Percentiles rank a stretch among this genome's conserved stretches.
phyloP scores from a whole-genome alignment of 2,113 vertebrate species.

The Siphamia tubifer region DNA sequence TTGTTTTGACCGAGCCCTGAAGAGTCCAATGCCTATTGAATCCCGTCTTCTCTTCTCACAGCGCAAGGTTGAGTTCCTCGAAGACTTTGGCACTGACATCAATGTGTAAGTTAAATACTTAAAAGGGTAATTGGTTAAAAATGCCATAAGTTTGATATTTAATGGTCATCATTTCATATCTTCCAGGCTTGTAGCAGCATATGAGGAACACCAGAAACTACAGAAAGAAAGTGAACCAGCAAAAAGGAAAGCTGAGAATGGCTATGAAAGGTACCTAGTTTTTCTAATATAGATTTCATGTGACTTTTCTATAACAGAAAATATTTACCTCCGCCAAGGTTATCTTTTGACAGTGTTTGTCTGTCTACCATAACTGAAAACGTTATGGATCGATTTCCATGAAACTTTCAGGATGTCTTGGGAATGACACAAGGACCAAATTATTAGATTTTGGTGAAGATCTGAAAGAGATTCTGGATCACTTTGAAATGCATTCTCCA shows the following conservation, averaged over 20 bases:
- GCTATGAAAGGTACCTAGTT: conserved; percentile 77
- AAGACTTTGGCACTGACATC: conserved; percentile 97
- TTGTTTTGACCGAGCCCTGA: conserved; percentile 91
- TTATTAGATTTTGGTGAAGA: no score
- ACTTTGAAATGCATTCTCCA: no score
- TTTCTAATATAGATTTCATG: no score
- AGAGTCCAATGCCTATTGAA: conserved; percentile 86
- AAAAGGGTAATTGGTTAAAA: neutral
- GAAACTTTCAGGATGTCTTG: no score
- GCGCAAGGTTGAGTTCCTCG: conserved; percentile 96
- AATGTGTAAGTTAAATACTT: conserved; percentile 84
- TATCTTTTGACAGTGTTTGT: no score
- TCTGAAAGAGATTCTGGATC: no score
- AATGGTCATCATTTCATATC: neutral
- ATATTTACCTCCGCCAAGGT: no score
- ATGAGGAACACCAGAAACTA: conserved; percentile 91
- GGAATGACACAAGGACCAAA: no score
- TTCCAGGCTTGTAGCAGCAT: conserved; percentile 87
- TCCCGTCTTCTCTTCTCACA: conserved; percentile 93
- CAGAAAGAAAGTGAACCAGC: conserved; percentile 89
- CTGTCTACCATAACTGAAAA: no score
- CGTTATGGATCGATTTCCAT: no score
- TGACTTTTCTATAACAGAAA: neutral
- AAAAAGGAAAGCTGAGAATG: conserved; percentile 94
- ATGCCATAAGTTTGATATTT: neutral